Base-by-base conservation (phyloP, 2,888 invertebrate species). In the Oligia strigilis region DNA sequence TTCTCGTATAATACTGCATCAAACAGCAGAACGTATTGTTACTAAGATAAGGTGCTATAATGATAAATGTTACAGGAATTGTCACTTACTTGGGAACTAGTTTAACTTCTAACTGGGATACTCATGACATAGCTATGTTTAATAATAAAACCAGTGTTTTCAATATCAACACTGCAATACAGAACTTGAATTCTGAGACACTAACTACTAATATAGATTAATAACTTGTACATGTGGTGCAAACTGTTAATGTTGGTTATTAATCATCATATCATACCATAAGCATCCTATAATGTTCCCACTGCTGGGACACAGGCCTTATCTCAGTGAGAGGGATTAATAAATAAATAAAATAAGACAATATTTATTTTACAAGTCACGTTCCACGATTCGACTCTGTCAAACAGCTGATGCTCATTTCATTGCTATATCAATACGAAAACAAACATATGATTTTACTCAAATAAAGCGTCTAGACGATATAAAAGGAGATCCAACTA, bases 381-480 rank as follows among this genome's bases (percentile, higher is more conserved):
- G 13, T 40, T 72, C 29, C 49, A 80, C 29, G 67, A 43, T 40
- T 72, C 1, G 6, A n/a, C n/a, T 65, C 49, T 36, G 23, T 23
- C 58, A 40, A 82, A 72, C 52, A 72, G 66, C 60, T 64, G 40
- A 67, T 76, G 14, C 46, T 46, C 19, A 49, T 85, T 46, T 67
- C 43, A 77, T 73, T 75, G 58, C 23, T 69, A 49, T 64, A 71
- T 64, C 58, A 66, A 52, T 58, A 64, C 29, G 58, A 71, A 78
- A 77, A 70, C 17, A n/a, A 78, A 81, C 49, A 46, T 52, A 76
- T 69, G 55, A 79, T 84, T 78, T 75, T 36, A 77, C 70, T 74
- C 66, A 85, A 80, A 80, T 78, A 79, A 80, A 80, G 43, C 74
- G 81, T 85, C 87, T 87, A 83, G 87, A 85, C 78, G 78, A n/a